Evolutionary conservation across 2,113 vertebrate species (phyloP).

Genomic region (Grantiella picta): DNA sequence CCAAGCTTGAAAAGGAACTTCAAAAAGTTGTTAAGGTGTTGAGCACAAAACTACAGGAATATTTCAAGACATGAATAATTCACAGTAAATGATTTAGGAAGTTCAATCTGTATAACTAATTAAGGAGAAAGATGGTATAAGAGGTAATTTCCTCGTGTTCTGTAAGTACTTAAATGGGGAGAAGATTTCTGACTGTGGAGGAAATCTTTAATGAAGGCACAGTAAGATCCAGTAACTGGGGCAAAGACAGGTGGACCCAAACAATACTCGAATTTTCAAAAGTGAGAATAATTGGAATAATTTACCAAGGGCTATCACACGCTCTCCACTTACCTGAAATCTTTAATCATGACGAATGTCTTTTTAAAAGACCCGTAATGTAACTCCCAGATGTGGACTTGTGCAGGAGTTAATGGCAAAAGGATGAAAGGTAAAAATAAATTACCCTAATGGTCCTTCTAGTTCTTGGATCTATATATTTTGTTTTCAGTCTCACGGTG

Average conservation of each 20-base stretch:
- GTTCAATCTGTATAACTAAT: constrained; percentile 53
- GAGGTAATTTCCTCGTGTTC: constrained; percentile 38
- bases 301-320: background rate
- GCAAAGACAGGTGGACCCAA: background rate
- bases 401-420: background rate
- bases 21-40: background rate
- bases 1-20: background rate
- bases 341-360: background rate
- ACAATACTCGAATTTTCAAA: constrained; percentile 10
- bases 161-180: background rate
- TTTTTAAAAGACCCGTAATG: background rate
- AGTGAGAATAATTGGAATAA: background rate
- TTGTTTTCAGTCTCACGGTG: background rate
- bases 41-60: background rate
- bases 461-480: background rate
- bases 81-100: constrained; percentile 45
- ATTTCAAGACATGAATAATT: constrained; percentile 33
- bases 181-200: constrained; percentile 18
- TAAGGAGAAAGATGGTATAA: constrained; percentile 28
- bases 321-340: background rate
- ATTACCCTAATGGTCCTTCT: background rate
- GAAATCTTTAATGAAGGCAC: constrained; percentile 16
- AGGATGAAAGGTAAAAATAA: background rate
- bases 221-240: background rate
- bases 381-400: background rate